Evolutionary conservation across 2,888 invertebrate species (phyloP), one percentile per base, ranked within the genome.

Genomic region (Eledona agricola): DNA sequence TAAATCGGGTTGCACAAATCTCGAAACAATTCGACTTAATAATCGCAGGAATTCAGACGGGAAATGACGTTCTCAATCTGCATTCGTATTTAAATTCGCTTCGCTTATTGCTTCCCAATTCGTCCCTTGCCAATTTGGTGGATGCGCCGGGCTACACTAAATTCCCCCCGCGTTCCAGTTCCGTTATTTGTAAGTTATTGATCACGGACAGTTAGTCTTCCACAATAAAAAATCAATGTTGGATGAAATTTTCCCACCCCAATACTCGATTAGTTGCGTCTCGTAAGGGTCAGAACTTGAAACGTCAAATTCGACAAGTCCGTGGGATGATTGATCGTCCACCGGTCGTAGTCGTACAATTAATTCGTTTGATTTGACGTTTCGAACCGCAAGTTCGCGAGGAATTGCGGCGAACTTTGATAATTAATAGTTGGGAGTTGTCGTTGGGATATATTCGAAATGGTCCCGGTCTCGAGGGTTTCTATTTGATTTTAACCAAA

Each of bases 161-260:
- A 10, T 22, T 22, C 22, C n/a, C 12, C 20, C 7, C 7, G 11
- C 9, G 1, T 1, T 23, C 7, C 10, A n/a, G n/a, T n/a, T 9
- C 16, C 16, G 17, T 10, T 47, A 47, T 47, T 47, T 35, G 37
- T 47, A 26, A 42, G 37, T 37, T 9, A 9, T 19, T 15, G n/a
- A n/a, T 37, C 20, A 31, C 43, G 31, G 43, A 43, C 47, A 47
- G 26, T 47, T 26, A 20, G 17, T 19, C n/a, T n/a, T n/a, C n/a
- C 17, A 35, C 37, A 47, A 47, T 47, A 37, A 47, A 47, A 47
- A 47, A 47, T 47, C 47, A 47, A 47, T 47, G n/a, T n/a, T n/a
- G 47, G 13, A 28, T 20, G 37, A 28, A 26, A 13, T 23, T 23
- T 9, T 12, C 16, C 45, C 45, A 17, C 4, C 26, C 7, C 19